Conservation (phyloP, 2,797 vertebrate species). For the Microchirus variegatus region DNA sequence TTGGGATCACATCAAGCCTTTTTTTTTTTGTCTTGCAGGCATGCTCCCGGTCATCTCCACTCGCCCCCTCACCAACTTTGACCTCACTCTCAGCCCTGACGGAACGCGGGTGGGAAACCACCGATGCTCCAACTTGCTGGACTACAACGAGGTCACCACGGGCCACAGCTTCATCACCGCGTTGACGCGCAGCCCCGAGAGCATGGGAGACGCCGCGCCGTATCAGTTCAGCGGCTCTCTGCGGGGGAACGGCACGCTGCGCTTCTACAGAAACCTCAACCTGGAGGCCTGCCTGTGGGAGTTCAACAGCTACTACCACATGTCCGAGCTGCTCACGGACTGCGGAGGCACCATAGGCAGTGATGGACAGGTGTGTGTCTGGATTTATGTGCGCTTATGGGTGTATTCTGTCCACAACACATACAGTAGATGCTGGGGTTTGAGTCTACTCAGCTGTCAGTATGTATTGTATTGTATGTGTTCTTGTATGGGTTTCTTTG, state of each 20-base stretch:
- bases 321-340: slow-evolving; percentile 93
- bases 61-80: slow-evolving; percentile 90
- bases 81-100: slow-evolving; percentile 92
- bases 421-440: slow-evolving; percentile 44
- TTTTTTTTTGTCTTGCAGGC: slow-evolving; percentile 71
- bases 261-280: slow-evolving; percentile 92
- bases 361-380: slow-evolving; percentile 89
- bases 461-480: too few species aligned
- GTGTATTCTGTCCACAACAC: slow-evolving; percentile 22
- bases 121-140: slow-evolving; percentile 92
- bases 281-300: slow-evolving; percentile 95
- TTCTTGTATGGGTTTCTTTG: slow-evolving; percentile 18
- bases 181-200: slow-evolving; percentile 77
- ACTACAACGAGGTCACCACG: slow-evolving; percentile 89
- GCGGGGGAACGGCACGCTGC: slow-evolving; percentile 84
- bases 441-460: slow-evolving; percentile 46
- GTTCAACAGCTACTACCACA: slow-evolving; percentile 92
- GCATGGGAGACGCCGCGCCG: slow-evolving; percentile 83
- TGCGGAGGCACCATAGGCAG: slow-evolving; percentile 93
- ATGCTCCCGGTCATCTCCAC: slow-evolving; percentile 94
- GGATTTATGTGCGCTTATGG: slow-evolving; percentile 18
- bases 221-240: slow-evolving; percentile 87
- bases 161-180: slow-evolving; percentile 89
- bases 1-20: neutral
- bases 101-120: slow-evolving; percentile 91